Base-by-base conservation (phyloP, 2,113 vertebrate species). In the Apeltes quadracus region DNA sequence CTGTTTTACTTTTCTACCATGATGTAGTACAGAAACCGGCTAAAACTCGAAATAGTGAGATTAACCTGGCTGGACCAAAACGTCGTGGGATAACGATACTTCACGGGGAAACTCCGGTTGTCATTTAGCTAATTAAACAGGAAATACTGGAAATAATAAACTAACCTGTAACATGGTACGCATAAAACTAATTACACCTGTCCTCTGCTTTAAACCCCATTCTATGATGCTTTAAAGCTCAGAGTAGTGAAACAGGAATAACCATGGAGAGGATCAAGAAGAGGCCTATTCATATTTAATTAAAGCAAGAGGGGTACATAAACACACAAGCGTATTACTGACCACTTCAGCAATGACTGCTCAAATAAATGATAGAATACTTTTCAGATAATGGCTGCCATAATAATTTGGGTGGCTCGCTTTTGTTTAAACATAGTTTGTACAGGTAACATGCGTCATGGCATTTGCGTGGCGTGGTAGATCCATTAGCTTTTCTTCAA, bases 151-250 rank as follows among this genome's bases (percentile, higher is more conserved):
- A 15, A 7, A 16, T 54, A 54, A 54, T 14, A 53, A 25, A 27
- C 25, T 16, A 29, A 70, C 63, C 72, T 76, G 44, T 68, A 80
- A 72, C 48, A 59, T 51, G 14, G 44, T 66, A 53, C 9, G 51
- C 15, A 18, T 64, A 43, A 51, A 76, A 75, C 72, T 51, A 76
- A 32, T 71, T 69, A 73, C 79, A 38, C 75, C 23, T 51, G 39
- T 53, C 39, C 70, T 55, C 62, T 27, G 22, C 34, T 23, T 66
- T 55, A 69, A 78, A 29, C 69, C 65, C 63, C 36, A 44, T 27
- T 36, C 48, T 29, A 34, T 55, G 43, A 58, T 61, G 53, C 20
- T 25, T 72, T 78, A 34, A 0, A 51, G 18, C 59, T 66, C 44
- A 67, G 41, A 77, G 66, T 72, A 20, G 9, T 36, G 57, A 54